These are phyloP conservation scores for Morinoia aosen DNA, from an alignment of 2,888 invertebrate species.

Conservation along the genomic window DNA sequence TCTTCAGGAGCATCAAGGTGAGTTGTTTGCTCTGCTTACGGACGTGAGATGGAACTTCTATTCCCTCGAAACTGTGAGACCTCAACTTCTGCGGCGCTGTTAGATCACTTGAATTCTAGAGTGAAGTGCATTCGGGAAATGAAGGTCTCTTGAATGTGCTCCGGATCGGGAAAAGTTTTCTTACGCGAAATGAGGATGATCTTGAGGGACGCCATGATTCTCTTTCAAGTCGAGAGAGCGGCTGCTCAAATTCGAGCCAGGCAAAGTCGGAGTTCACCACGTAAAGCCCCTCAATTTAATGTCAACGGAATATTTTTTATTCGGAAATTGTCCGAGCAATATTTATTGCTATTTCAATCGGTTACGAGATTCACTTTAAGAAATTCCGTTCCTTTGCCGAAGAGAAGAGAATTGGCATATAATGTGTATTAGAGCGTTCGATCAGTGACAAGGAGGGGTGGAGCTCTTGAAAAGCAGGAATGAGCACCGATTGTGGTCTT, in stretches of 20 bases:
- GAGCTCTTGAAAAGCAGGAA: no score
- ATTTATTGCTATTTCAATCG: neutral
- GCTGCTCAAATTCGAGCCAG: neutral
- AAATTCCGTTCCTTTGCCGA: no score
- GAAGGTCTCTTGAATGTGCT: neutral
- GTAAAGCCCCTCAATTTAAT: neutral
- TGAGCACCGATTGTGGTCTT: no score
- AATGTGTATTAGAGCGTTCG: no score
- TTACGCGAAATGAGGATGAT: neutral
- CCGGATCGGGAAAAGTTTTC: neutral
- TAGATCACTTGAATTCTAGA: neutral
- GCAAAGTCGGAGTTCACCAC: neutral
- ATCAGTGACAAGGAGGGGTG: no score
- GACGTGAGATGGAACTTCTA: neutral
- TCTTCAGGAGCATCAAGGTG: neutral
- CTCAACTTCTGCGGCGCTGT: neutral
- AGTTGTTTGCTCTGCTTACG: neutral
- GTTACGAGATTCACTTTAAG: no score
- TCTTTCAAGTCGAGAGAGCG: neutral
- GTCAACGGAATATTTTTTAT: neutral
- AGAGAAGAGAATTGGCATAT: no score
- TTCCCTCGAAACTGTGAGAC: neutral
- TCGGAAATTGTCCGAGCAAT: neutral
- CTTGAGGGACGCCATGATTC: neutral
- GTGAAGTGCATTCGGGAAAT: conserved; percentile 4